Conservation (phyloP, 2,797 vertebrate species). For the Sylvilagus floridanus region DNA sequence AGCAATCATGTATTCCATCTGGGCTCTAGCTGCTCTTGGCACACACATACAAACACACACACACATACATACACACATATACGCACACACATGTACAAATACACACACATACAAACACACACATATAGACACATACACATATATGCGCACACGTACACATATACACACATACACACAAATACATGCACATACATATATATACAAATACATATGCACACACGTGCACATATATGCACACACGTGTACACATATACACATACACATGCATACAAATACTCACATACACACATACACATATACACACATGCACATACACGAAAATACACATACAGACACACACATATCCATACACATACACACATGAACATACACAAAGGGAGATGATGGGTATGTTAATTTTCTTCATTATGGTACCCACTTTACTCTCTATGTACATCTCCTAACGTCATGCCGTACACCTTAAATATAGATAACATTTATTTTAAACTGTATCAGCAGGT, state of each 20-base stretch:
- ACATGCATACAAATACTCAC: too few relatives aligned
- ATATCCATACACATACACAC: too few relatives aligned
- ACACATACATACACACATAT: neutral
- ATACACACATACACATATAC: too few relatives aligned
- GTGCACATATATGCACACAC: too few relatives aligned
- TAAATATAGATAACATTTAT: neutral
- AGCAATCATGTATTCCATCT: neutral
- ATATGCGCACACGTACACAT: neutral
- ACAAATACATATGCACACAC: too few relatives aligned
- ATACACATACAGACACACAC: too few relatives aligned
- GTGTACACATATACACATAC: neutral
- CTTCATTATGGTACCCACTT: neutral
- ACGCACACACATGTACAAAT: neutral
- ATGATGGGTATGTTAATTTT: neutral
- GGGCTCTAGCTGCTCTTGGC: neutral
- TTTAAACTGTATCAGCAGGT: neutral
- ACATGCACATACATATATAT: too few relatives aligned
- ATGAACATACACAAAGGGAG: neutral
- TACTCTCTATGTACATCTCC: neutral
- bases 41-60: neutral
- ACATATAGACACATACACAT: neutral
- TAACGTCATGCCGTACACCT: neutral
- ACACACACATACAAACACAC: neutral
- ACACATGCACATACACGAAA: too few relatives aligned
- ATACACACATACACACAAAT: neutral